Evolutionary conservation across 2,888 invertebrate genomes (phyloP).

Genomic region (Danaus chrysippus): DNA sequence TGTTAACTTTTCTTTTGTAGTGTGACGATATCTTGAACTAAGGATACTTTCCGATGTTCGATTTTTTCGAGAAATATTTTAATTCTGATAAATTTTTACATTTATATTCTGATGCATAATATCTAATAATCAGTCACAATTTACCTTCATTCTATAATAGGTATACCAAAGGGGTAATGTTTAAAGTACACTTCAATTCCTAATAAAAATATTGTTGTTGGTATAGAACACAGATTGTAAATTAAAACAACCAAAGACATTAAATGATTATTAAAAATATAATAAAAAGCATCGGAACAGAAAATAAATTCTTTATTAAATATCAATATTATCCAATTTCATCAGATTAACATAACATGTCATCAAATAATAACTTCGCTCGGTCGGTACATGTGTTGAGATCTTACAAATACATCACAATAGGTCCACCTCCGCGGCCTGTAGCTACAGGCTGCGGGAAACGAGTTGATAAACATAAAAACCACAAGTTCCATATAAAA

Average conservation of each 20-base stretch:
- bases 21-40: too few species aligned
- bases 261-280: not conserved
- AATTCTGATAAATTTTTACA: too few species aligned
- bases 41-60: too few species aligned
- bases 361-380: constrained; percentile 41
- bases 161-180: too few species aligned
- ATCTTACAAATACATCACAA: constrained; percentile 73
- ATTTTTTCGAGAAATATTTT: too few species aligned
- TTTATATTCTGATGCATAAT: too few species aligned
- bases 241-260: not conserved
- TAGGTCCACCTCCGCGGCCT: constrained; percentile 34
- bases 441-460: not conserved
- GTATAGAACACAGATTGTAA: too few species aligned
- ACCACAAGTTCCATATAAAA: constrained; percentile 61
- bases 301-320: constrained; percentile 76
- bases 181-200: too few species aligned
- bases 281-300: constrained; percentile 64
- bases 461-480: constrained; percentile 20
- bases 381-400: constrained; percentile 53
- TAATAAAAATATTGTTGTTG: too few species aligned
- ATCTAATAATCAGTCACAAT: too few species aligned
- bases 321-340: constrained; percentile 71
- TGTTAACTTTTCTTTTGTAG: too few species aligned
- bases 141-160: too few species aligned
- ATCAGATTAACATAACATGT: constrained; percentile 68